Base-by-base conservation (phyloP, 2,797 vertebrate species). In the Lagocephalus sceleratus region DNA sequence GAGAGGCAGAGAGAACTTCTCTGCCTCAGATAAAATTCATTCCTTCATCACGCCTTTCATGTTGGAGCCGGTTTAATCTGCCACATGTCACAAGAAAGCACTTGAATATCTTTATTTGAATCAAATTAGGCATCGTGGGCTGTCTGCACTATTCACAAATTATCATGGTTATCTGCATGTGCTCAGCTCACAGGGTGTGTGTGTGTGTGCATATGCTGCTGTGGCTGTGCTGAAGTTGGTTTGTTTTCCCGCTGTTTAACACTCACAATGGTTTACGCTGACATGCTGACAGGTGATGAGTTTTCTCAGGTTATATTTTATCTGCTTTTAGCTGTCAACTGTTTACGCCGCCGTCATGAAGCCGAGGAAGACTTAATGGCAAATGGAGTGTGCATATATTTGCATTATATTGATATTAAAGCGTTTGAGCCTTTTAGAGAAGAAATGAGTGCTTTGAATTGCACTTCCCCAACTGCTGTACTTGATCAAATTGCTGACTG, bases 221-320 rank as follows among this genome's bases (percentile, higher is more conserved):
- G 47, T 51, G 60, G 42, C 1, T 44, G 44, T 54, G 57, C 22
- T 62, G 57, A 2, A 7, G 20, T 66, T 47, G 35, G 47, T 74
- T 64, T 73, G 70, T 76, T 77, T 56, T 63, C 68, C 49, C 52
- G 68, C 73, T 68, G 81, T 78, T 82, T 56, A 64, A 67, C 64
- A 59, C 60, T 61, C 70, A 68, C 60, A 39, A 63, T 55, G 66
- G 59, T 71, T 68, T 64, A 60, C 57, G 71, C 70, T 66, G 75
- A 61, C 21, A 29, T 21, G 47, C 44, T 56, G 43, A 79, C 72
- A 68, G 82, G 82, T 65, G 79, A 72, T 75, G 76, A 73, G 71
- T 67, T 84, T 85, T 81, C 83, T 78, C 78, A 51, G 79, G 78
- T 77, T 78, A 82, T 83, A 85, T 80, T 83, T 77, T 69, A 80